Conservation (phyloP, 2,113 vertebrate species). For the Nesoenas mayeri region DNA sequence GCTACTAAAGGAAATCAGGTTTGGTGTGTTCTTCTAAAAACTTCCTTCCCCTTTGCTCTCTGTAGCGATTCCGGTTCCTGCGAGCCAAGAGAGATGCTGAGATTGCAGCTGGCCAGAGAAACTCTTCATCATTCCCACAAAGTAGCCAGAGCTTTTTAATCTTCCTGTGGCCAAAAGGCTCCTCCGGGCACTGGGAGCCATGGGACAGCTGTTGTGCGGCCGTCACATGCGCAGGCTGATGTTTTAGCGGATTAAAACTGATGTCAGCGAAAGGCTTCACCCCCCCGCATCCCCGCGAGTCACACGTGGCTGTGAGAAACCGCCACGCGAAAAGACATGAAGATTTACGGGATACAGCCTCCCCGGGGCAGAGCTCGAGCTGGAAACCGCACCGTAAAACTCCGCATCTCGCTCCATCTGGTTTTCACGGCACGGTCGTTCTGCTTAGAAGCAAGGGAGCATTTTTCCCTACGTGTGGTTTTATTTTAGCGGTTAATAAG, state of each 20-base stretch:
- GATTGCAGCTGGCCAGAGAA: background rate
- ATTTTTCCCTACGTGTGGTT: background rate
- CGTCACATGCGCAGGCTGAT: background rate
- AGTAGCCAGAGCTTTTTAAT: background rate
- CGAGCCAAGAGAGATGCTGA: background rate
- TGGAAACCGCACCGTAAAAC: background rate
- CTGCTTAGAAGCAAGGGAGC: background rate
- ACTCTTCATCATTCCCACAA: background rate
- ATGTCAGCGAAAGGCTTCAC: background rate
- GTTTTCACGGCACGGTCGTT: rapidly evolving
- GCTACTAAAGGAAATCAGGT: background rate
- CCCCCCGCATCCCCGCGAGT: background rate
- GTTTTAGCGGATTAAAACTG: background rate
- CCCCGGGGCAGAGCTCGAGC: background rate
- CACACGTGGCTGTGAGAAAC: background rate
- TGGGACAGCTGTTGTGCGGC: background rate
- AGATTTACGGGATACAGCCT: background rate
- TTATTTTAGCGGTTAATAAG: background rate
- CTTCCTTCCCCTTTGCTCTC: background rate
- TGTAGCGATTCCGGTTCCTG: background rate
- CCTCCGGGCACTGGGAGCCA: background rate
- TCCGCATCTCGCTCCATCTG: rapidly evolving
- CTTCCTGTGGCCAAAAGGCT: background rate
- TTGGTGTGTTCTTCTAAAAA: background rate
- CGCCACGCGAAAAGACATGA: background rate